Evolutionary conservation across 2,888 invertebrate species (phyloP), one percentile per base, ranked within the genome.

Genomic region (Tenthredo distinguenda): DNA sequence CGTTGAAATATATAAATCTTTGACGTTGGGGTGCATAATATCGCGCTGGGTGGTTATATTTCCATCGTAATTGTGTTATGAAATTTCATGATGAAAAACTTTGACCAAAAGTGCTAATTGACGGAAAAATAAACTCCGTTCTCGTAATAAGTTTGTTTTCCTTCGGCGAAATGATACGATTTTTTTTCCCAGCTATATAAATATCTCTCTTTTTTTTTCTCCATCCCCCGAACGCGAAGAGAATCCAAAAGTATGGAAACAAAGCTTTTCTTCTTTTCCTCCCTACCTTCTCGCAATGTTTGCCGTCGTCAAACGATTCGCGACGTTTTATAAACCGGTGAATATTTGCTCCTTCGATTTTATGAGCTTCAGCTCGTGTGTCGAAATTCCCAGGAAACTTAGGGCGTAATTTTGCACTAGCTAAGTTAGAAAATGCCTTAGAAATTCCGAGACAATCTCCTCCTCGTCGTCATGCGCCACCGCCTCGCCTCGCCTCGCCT

Each of bases 311-410:
- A 21, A 74, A 40, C 43, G 74, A 43, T 74, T 74, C 26, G 43
- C 43, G 74, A 43, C 12, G n/a, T 74, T 74, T 74, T 74, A 74
- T 74, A 74, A 15, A 68, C 74, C 74, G 72, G 9, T 40, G 43
- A 43, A 74, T 74, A 74, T 74, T 40, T 74, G 40, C 74, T 21
- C 74, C 1, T 74, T 74, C 68, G 34, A 68, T 34, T 34, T 68
- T 68, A 68, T 4, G 68, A 62, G 26, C 62, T 37, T 37, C 10
- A 55, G n/a, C n/a, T 55, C n/a, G 55, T 26, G 21, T 62, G 62
- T 62, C 4, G 26, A 12, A 62, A 62, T 26, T 26, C 10, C 18
- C 15, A 10, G 3, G 15, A 68, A 68, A 34, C 34, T 68, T 68
- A 18, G 34, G 68, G 34, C 3, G 68, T 34, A 68, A 68, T 68